Base-by-base conservation (phyloP, 2,888 invertebrate genomes). In the Slavum lentiscoides region DNA sequence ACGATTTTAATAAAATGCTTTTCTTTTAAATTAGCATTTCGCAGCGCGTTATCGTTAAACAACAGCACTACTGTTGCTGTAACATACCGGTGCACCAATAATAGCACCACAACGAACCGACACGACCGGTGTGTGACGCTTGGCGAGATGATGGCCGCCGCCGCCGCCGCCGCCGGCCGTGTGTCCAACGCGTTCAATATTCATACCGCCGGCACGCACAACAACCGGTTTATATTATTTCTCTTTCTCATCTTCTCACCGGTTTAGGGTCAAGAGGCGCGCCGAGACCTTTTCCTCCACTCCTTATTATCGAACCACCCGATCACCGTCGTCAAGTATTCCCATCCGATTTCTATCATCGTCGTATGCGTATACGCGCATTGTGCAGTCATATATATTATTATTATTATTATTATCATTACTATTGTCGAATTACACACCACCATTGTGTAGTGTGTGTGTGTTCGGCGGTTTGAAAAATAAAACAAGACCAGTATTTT, bases 151-250 rank as follows among this genome's bases (percentile, higher is more conserved):
- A 30, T 1, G 30, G 30, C 30, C 30, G 30, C 30, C 30, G 30
- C 30, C 30, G 30, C 30, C 53, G 23, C n/a, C 43, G 15, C 6
- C 59, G 15, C 58, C 37, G 13, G n/a, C 0, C 19, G 43, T 43
- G 64, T 80, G 64, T 58, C 72, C 58, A 64, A 70, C 23, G 9
- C 72, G 58, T 72, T 80, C 72, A 80, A 80, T 70, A 80, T 80
- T 80, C 64, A 80, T 80, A 72, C 58, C 39, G 19, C 58, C 39
- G 19, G 23, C 64, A 80, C 72, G n/a, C 58, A 72, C 72, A 80
- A 80, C 80, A 80, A 80, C 80, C 80, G 72, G 80, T 80, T 80
- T 80, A 55, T 39, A 69, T 72, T 74, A 77, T 72, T 77, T 80
- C 70, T 80, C 70, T 70, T 72, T 80, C 72, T 72, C 77, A 77